These are phyloP conservation scores for Scelioninae gen. 1 DNA, from an alignment of 2,888 invertebrate genomes.

Conservation along the genomic window DNA sequence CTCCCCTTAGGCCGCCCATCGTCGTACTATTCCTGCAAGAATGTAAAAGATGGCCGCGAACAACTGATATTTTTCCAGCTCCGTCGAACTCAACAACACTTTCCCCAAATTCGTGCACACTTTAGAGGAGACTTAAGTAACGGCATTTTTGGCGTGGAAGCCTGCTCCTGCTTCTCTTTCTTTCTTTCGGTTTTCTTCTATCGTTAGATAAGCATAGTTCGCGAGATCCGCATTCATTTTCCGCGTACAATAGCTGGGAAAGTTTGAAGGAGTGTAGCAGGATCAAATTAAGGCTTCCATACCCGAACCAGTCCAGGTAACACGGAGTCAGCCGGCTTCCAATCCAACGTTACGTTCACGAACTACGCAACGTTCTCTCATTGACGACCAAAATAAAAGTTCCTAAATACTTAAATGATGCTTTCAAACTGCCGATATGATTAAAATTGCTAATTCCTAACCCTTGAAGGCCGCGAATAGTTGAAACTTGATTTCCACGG, in stretches of 20 bases:
- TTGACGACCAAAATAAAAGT: slow-evolving; percentile 25
- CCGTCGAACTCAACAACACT: slow-evolving; percentile 42
- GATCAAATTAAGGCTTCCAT: slow-evolving; percentile 77
- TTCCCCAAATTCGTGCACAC: slow-evolving; percentile 68
- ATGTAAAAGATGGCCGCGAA: slow-evolving; percentile 78
- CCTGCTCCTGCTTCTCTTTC: slow-evolving; percentile 73
- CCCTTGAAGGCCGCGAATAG: background rate
- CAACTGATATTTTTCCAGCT: slow-evolving; percentile 83
- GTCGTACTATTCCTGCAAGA: slow-evolving; percentile 79
- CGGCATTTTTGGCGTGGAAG: slow-evolving; percentile 78
- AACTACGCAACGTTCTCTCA: slow-evolving; percentile 68
- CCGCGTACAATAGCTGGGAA: slow-evolving; percentile 11
- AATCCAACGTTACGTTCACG: slow-evolving; percentile 73
- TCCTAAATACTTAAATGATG: background rate
- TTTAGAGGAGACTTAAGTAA: slow-evolving; percentile 76
- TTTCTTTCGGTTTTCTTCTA: slow-evolving; percentile 49
- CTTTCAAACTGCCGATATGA: no score
- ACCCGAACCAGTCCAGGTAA: slow-evolving; percentile 83
- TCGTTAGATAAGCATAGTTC: no score
- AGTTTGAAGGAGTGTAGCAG: slow-evolving; percentile 69
- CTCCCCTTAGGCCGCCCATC: slow-evolving; percentile 69
- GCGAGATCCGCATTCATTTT: no score
- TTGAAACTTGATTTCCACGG: background rate
- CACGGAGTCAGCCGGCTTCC: slow-evolving; percentile 83
- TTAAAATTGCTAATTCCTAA: background rate